Conservation (phyloP, 2,888 invertebrate species). For the Protonemura montana region DNA sequence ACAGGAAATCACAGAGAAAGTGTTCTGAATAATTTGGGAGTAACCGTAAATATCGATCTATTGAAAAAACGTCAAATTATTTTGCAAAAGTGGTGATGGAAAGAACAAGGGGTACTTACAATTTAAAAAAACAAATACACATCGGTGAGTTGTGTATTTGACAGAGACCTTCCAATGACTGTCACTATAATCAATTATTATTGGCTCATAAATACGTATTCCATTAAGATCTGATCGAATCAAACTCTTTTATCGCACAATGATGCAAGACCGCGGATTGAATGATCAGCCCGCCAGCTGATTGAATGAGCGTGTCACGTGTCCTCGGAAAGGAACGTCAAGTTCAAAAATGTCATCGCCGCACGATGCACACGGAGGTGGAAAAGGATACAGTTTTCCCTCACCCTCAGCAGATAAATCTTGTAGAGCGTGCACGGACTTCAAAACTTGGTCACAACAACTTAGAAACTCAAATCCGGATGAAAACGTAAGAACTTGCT, state of each 20-base stretch:
- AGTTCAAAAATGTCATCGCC: background rate
- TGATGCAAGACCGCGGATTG: background rate
- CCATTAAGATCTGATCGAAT: background rate
- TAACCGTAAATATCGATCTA: too few species aligned
- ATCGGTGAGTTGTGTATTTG: background rate
- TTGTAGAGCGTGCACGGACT: constrained; percentile 76
- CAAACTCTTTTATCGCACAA: background rate
- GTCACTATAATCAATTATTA: too few species aligned
- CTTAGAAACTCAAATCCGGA: constrained; percentile 61
- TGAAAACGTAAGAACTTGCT: background rate
- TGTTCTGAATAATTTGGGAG: too few species aligned
- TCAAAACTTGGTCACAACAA: constrained; percentile 74
- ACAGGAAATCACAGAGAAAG: too few species aligned
- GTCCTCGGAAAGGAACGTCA: background rate
- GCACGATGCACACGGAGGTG: background rate
- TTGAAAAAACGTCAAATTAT: too few species aligned
- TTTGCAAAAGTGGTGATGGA: too few species aligned
- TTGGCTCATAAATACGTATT: background rate
- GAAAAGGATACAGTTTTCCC: background rate
- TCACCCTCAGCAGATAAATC: constrained; percentile 55
- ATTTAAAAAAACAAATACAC: constrained; percentile 22
- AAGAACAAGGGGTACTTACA: too few species aligned
- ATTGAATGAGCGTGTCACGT: background rate
- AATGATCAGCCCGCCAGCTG: background rate
- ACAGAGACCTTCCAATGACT: too few species aligned